These are phyloP conservation scores for human DNA, from an alignment of 2,113 vertebrate species.

Conservation along the genomic window GRCh38 chr1:154118501-154119000, in stretches of 20 bases:
- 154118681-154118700: slow-evolving; percentile 70
- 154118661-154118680: slow-evolving; percentile 72
- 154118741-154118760: slow-evolving; percentile 82
- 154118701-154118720: slow-evolving; percentile 86
- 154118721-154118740: slow-evolving; percentile 68
- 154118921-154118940: slow-evolving; percentile 30
- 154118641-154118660: neutral
- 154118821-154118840: neutral
- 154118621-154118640: neutral
- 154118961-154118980: neutral
- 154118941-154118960: neutral
- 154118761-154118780: slow-evolving; percentile 81
- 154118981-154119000: neutral
- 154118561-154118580: neutral
- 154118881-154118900: neutral
- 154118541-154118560: neutral
- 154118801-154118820: slow-evolving; percentile 60
- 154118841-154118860: neutral
- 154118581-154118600: slow-evolving; percentile 30
- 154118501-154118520: neutral
- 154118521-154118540: neutral
- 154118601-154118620: slow-evolving; percentile 7
- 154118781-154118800: slow-evolving; percentile 43
- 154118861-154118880: slow-evolving; percentile 21
- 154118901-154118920: neutral